Base-by-base conservation (phyloP, 2,113 vertebrate species). In the Chitala chitala region DNA sequence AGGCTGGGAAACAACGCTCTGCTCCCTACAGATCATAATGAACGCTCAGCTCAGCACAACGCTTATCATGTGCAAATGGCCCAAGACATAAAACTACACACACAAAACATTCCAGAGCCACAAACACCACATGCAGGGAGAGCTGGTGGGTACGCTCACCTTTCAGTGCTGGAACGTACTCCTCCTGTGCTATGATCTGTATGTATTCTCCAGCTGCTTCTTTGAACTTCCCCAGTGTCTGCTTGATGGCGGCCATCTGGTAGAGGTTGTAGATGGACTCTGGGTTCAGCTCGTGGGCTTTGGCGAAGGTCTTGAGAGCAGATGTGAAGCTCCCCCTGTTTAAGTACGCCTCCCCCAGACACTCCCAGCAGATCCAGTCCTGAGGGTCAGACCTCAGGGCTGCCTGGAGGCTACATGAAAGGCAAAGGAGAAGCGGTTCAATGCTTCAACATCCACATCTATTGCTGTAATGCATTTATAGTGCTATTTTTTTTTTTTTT, bases 311-410 rank as follows among this genome's bases (percentile, higher is more conserved):
- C 78, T 96, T 99, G 15, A 98, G 86, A 31, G 96, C 95, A 38
- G 97, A 93, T 8, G 92, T 92, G 73, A 96, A 98, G 78, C 95
- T 94, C 20, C 94, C 91, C 83, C 96, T 92, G 83, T 93, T 92
- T 42, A 98, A 76, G 76, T 98, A 99, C 12, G 97, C 96, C 72
- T 99, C 96, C 8, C 96, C 97, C 73, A 99, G 87, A 82, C 93
- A 94, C 80, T 99, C 97, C 97, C 96, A 99, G 71, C 95, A 98
- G 78, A 95, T 92, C 86, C 92, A 88, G 84, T 99, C 95, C 81
- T 92, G 93, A 1, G 95, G 95, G 84, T 99, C 96, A 70, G 95
- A 95, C 81, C 95, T 92, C 78, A 99, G 78, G 22, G 96, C 95
- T 51, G 96, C 95, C 90, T 98, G 96, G 72, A 99, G 91, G 84